A percentile compares a stretch with the other conserved stretches of the same genome.
phyloP scores from a whole-genome alignment of 2,888 invertebrate genomes.

The Sepioteuthis lessoniana region DNA sequence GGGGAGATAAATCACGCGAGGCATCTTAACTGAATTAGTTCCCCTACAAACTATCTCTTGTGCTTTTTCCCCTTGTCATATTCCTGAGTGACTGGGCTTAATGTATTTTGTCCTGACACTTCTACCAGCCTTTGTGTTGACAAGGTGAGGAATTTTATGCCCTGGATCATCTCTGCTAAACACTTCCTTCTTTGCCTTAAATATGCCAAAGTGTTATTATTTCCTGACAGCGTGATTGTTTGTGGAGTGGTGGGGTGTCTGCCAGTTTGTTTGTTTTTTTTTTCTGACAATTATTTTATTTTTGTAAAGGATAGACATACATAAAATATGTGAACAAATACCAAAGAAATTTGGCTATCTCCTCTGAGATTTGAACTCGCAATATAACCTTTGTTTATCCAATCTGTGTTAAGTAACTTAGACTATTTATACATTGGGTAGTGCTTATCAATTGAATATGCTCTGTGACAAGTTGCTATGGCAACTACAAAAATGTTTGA shows the following conservation, averaged over 20 bases:
- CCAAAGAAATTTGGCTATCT: background rate
- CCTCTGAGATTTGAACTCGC: background rate
- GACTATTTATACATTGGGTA: background rate
- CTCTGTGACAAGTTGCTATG: background rate
- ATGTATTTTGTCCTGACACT: conserved; percentile 33
- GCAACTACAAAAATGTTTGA: too few species aligned
- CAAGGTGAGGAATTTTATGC: background rate
- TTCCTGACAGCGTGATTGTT: background rate
- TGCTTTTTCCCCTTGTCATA: background rate
- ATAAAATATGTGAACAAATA: background rate
- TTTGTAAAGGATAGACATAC: background rate
- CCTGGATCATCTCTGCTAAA: background rate
- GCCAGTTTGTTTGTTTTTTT: too few species aligned
- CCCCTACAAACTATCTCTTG: background rate
- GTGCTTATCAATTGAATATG: background rate
- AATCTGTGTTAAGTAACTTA: background rate
- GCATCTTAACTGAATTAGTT: background rate
- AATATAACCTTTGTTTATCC: background rate
- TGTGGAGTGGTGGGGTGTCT: too few species aligned
- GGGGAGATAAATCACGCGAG: background rate
- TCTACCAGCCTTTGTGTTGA: conserved; percentile 33
- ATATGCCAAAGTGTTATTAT: background rate
- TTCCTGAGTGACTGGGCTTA: background rate
- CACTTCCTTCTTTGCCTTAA: background rate
- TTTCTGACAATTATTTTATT: background rate